Percentiles rank a stretch among this genome's conserved stretches.
phyloP scores from a whole-genome alignment of 30 jellyfish, hydroid and myxozoan species.

The Aurelia sp. region DNA sequence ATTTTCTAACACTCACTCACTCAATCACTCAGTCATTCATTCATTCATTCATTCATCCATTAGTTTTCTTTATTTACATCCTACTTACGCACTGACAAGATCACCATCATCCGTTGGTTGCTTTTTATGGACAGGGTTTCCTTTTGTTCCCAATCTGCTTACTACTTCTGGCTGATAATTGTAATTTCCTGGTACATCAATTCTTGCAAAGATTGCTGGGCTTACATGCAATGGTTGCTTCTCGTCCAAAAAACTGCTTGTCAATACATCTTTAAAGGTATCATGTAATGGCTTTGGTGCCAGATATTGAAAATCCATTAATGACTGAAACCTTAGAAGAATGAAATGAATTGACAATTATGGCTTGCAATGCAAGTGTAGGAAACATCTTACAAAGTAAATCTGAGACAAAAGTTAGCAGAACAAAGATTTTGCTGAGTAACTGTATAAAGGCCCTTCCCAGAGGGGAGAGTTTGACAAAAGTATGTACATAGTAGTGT shows the following conservation, averaged over 20 bases:
- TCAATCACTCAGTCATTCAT: too few relatives aligned
- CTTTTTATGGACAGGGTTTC: constrained; percentile 10
- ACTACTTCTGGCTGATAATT: constrained; percentile 69
- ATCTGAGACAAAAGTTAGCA: too few relatives aligned
- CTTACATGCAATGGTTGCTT: constrained; percentile 72
- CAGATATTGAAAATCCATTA: constrained; percentile 85
- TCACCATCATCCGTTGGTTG: constrained; percentile 18
- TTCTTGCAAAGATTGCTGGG: constrained; percentile 82
- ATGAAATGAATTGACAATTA: too few relatives aligned
- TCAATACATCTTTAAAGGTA: constrained; percentile 52
- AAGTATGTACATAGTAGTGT: too few relatives aligned
- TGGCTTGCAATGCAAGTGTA: too few relatives aligned
- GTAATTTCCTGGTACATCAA: constrained; percentile 78
- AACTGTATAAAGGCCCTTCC: too few relatives aligned
- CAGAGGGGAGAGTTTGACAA: too few relatives aligned
- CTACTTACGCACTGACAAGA: constrained; percentile 16
- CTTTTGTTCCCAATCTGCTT: constrained; percentile 16
- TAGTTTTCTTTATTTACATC: neutral
- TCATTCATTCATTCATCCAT: neutral
- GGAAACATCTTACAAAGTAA: too few relatives aligned
- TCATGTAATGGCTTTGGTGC: constrained; percentile 74
- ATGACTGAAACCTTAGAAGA: constrained; percentile 52
- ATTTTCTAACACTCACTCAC: too few relatives aligned
- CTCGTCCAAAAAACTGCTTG: constrained; percentile 58
- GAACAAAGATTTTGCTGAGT: too few relatives aligned